Evolutionary conservation across 2,797 vertebrate species (phyloP).

Genomic region (Aeoliscus strigatus): DNA sequence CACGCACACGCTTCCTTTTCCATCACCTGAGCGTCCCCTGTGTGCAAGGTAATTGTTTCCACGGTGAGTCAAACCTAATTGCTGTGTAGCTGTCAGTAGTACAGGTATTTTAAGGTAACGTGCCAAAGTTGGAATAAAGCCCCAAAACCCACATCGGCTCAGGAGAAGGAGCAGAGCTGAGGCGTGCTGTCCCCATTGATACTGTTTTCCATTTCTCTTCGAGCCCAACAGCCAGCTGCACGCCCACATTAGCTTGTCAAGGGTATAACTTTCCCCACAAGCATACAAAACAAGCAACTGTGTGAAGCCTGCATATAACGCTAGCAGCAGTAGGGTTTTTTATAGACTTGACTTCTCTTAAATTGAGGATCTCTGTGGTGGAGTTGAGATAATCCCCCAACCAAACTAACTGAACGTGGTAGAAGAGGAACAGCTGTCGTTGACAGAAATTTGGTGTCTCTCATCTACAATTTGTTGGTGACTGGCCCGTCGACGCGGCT

Average conservation of each 20-base stretch:
- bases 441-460: too few relatives aligned
- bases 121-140: too few relatives aligned
- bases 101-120: conserved; percentile 45
- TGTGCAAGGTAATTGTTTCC: conserved; percentile 59
- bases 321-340: conserved; percentile 26
- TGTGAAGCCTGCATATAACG: conserved; percentile 43
- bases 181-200: conserved; percentile 24
- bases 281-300: conserved; percentile 39
- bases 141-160: conserved; percentile 8
- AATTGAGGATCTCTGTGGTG: conserved; percentile 32
- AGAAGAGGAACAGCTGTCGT: too few relatives aligned
- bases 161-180: conserved; percentile 8
- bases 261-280: conserved; percentile 1
- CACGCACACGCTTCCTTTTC: conserved; percentile 19
- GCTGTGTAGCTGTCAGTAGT: conserved; percentile 56
- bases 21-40: conserved; percentile 46
- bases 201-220: conserved; percentile 32
- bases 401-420: conserved; percentile 23
- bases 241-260: conserved; percentile 46
- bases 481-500: too few relatives aligned
- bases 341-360: conserved; percentile 34
- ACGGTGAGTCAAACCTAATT: conserved; percentile 60
- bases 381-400: conserved; percentile 32
- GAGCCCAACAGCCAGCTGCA: conserved; percentile 27
- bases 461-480: too few relatives aligned